Evolutionary conservation across 2,888 invertebrate genomes (phyloP).

Genomic region (Drosophila pseudotakahashii): DNA sequence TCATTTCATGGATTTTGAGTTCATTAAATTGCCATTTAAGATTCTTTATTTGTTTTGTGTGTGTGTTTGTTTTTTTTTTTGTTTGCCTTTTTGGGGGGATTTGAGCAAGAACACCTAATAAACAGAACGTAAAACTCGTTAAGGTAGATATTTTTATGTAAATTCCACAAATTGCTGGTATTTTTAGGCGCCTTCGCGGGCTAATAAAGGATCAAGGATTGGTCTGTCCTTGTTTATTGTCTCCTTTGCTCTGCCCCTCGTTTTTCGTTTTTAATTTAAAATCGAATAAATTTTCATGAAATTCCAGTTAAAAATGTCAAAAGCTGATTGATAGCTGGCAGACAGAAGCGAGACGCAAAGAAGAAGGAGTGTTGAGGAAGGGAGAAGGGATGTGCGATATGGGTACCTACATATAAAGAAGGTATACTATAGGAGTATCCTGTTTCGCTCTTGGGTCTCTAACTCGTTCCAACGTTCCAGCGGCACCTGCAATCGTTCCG

Average conservation of each 20-base stretch:
- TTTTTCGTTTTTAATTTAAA: slow-evolving; percentile 71
- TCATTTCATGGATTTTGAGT: slow-evolving; percentile 78
- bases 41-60: slow-evolving; percentile 64
- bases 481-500: slow-evolving; percentile 41
- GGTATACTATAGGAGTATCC: slow-evolving; percentile 56
- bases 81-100: neutral
- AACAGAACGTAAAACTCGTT: slow-evolving; percentile 60
- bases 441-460: slow-evolving; percentile 57
- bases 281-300: slow-evolving; percentile 80
- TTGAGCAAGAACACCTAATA: slow-evolving; percentile 46
- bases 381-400: neutral
- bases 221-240: slow-evolving; percentile 10
- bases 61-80: slow-evolving; percentile 48
- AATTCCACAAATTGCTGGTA: slow-evolving; percentile 71
- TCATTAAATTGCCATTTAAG: slow-evolving; percentile 78
- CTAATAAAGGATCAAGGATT: slow-evolving; percentile 57
- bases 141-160: slow-evolving; percentile 71
- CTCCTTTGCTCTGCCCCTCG: neutral
- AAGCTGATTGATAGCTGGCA: slow-evolving; percentile 81
- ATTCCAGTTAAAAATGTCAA: slow-evolving; percentile 82
- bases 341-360: slow-evolving; percentile 42
- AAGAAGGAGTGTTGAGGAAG: slow-evolving; percentile 12
- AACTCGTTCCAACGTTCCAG: slow-evolving; percentile 29
- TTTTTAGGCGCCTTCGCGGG: slow-evolving; percentile 56
- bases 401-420: neutral